These are phyloP conservation scores for Hypanus sabinus DNA, from an alignment of 2,113 vertebrate genomes.

Conservation along the genomic window DNA sequence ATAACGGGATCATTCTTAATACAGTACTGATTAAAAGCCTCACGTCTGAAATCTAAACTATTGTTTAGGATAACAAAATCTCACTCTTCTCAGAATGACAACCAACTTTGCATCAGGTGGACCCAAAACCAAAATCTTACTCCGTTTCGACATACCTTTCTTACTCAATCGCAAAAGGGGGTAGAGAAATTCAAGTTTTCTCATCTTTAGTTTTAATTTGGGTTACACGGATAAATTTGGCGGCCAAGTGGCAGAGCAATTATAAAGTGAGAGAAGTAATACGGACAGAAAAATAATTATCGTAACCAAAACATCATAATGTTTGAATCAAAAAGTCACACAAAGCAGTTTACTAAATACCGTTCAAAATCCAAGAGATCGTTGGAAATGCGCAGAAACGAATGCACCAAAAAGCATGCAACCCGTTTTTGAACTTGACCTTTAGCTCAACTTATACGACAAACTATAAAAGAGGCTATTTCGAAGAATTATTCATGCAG, in stretches of 20 bases:
- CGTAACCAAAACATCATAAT: background rate
- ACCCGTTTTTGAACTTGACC: slow-evolving; percentile 22
- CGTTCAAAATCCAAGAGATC: background rate
- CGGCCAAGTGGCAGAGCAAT: background rate
- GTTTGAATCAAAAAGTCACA: background rate
- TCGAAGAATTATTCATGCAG: background rate
- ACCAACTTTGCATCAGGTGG: background rate
- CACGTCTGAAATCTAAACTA: background rate
- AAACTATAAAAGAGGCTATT: background rate
- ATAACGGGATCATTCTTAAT: background rate
- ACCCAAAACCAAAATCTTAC: background rate
- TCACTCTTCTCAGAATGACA: background rate
- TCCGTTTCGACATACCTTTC: background rate
- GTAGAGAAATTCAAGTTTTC: background rate
- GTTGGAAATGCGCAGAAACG: background rate
- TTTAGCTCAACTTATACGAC: slow-evolving; percentile 14
- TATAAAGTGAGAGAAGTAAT: background rate
- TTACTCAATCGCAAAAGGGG: background rate
- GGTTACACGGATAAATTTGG: background rate
- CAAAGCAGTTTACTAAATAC: background rate
- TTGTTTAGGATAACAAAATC: background rate
- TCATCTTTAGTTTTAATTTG: background rate
- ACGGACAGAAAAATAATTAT: background rate
- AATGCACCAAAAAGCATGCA: background rate
- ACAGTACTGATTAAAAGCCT: background rate